A percentile compares a stretch with the other conserved stretches of the same genome.
Conservation (phyloP, 2,888 invertebrate genomes). For the Drosophila paranaensis region DNA sequence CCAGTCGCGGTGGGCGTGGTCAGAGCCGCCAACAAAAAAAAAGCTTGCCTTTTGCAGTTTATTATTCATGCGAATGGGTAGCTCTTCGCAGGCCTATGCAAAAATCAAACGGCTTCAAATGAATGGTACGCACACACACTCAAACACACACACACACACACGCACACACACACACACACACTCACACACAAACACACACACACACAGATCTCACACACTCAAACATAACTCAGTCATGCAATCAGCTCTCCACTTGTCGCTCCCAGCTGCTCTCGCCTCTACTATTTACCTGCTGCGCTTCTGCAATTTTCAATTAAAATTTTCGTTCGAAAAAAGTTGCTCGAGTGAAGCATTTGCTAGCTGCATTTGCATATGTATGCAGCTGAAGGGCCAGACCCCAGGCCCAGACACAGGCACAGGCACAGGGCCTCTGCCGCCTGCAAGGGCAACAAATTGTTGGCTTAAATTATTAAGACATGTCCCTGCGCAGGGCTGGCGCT, state of each 20-base stretch:
- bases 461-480: conserved; percentile 30
- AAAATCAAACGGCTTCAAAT: conserved; percentile 64
- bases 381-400: conserved; percentile 9
- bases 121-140: conserved; percentile 29
- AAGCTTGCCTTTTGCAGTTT: conserved; percentile 43
- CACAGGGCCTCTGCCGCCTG: conserved; percentile 2
- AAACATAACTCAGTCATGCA: conserved; percentile 47
- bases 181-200: background rate
- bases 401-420: background rate
- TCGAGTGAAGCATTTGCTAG: conserved; percentile 25
- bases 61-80: conserved; percentile 52
- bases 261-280: conserved; percentile 42
- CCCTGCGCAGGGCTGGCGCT: conserved; percentile 7
- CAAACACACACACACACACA: background rate
- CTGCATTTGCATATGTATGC: conserved; percentile 38
- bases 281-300: conserved; percentile 59
- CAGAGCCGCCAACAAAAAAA: background rate
- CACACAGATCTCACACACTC: conserved; percentile 4
- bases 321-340: conserved; percentile 49
- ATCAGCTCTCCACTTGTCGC: conserved; percentile 60
- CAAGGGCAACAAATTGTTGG: conserved; percentile 23
- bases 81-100: conserved; percentile 59
- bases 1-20: conserved; percentile 13
- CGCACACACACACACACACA: conserved; percentile 22
- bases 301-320: conserved; percentile 77